phyloP scores from a whole-genome alignment of 2,888 invertebrate genomes.

The Globia sparganii region DNA sequence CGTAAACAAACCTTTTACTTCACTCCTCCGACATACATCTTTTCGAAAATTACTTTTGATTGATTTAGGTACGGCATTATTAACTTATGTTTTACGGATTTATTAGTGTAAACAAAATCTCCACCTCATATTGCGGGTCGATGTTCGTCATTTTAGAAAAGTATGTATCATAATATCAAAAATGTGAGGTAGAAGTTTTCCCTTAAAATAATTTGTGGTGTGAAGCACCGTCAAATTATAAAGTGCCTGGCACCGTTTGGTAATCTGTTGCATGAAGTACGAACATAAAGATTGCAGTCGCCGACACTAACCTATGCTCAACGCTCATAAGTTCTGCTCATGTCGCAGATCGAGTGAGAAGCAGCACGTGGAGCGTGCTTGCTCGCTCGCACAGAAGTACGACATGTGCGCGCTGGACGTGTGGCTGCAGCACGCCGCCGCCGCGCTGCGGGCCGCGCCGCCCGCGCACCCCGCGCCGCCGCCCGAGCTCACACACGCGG shows the following conservation, averaged over 20 bases:
- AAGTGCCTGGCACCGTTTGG: neutral
- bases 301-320: neutral
- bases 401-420: slow-evolving; percentile 74
- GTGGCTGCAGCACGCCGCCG: slow-evolving; percentile 83
- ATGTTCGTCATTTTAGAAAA: neutral
- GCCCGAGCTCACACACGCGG: neutral
- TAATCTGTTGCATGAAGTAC: neutral
- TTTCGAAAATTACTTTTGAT: too few relatives aligned
- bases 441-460: slow-evolving; percentile 40
- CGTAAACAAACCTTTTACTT: too few relatives aligned
- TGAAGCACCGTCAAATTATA: too few relatives aligned
- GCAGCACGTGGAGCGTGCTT: slow-evolving; percentile 74
- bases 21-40: too few relatives aligned
- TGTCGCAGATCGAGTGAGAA: slow-evolving; percentile 70
- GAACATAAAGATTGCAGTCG: neutral
- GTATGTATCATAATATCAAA: neutral
- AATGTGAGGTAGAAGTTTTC: neutral
- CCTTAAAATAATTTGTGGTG: neutral
- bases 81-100: too few relatives aligned
- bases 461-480: slow-evolving; percentile 21
- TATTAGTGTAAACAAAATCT: too few relatives aligned
- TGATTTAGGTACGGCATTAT: too few relatives aligned
- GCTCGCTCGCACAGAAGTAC: slow-evolving; percentile 77
- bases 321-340: neutral
- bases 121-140: too few relatives aligned